phyloP scores from a whole-genome alignment of 2,113 vertebrate genomes.

The Macquaria ambigua region DNA sequence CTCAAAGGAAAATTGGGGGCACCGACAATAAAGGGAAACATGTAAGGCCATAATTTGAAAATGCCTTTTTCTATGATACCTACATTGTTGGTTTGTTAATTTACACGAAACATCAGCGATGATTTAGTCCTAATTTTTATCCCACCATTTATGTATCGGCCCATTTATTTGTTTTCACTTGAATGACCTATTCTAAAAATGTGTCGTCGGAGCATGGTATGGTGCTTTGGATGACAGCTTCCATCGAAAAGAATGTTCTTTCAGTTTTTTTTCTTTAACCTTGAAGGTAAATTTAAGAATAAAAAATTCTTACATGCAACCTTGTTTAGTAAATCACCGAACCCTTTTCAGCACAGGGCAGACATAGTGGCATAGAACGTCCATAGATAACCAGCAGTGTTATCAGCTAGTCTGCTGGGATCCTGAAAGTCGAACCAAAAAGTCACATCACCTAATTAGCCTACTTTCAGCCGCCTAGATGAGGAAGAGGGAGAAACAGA shows the following conservation, averaged over 20 bases:
- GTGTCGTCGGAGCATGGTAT: not conserved
- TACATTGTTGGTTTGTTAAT: not conserved
- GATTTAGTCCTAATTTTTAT: not conserved
- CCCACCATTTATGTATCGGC: not conserved
- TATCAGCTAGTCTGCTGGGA: conserved; percentile 11
- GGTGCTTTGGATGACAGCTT: not conserved
- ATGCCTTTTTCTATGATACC: not conserved
- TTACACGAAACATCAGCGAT: not conserved
- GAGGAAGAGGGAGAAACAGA: not conserved
- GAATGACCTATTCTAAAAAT: not conserved
- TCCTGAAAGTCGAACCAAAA: conserved; percentile 31
- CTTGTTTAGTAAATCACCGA: not conserved
- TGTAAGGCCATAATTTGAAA: not conserved
- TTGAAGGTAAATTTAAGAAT: not conserved
- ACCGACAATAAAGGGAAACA: not conserved
- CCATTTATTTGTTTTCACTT: not conserved
- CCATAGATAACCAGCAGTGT: not conserved
- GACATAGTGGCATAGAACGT: not conserved
- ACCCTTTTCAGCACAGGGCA: conserved; percentile 4
- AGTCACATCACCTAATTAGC: conserved; percentile 36
- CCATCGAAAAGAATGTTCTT: not conserved
- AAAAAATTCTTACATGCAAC: not conserved
- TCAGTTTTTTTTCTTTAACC: not conserved
- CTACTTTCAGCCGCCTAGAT: conserved; percentile 39
- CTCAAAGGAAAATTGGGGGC: not conserved